Conservation (phyloP, 2,113 vertebrate genomes). For the Tauraco erythrolophus region DNA sequence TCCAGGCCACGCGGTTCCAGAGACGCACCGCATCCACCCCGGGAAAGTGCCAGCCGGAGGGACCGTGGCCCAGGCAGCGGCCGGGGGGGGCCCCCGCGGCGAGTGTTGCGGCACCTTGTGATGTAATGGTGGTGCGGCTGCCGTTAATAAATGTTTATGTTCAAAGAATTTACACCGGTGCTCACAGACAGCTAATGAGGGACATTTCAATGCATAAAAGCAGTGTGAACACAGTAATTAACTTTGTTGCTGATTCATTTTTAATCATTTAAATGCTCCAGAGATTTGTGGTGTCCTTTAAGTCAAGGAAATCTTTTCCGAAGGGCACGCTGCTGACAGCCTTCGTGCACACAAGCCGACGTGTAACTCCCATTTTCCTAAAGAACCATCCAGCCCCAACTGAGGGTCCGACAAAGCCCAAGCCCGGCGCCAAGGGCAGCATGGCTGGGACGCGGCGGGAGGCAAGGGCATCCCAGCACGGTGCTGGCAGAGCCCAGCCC, state of each 20-base stretch:
- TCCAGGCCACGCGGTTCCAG: no score
- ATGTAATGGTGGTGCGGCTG: neutral
- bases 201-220: constrained; percentile 61
- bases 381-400: rapidly evolving
- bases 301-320: constrained; percentile 26
- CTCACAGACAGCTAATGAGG: constrained; percentile 55
- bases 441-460: rapidly evolving
- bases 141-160: constrained; percentile 54
- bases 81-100: no score
- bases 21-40: no score
- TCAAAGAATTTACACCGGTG: constrained; percentile 46
- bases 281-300: constrained; percentile 49
- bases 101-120: neutral
- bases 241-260: constrained; percentile 67
- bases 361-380: neutral
- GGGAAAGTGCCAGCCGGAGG: rapidly evolving
- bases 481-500: neutral
- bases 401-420: neutral
- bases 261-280: constrained; percentile 56
- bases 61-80: neutral
- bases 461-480: rapidly evolving
- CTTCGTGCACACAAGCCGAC: rapidly evolving
- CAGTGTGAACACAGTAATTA: constrained; percentile 51
- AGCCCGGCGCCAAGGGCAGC: rapidly evolving
- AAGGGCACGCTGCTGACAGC: neutral